These are phyloP conservation scores for Potamarius usumacintae DNA, from an alignment of 2,113 vertebrate species.

Conservation along the genomic window DNA sequence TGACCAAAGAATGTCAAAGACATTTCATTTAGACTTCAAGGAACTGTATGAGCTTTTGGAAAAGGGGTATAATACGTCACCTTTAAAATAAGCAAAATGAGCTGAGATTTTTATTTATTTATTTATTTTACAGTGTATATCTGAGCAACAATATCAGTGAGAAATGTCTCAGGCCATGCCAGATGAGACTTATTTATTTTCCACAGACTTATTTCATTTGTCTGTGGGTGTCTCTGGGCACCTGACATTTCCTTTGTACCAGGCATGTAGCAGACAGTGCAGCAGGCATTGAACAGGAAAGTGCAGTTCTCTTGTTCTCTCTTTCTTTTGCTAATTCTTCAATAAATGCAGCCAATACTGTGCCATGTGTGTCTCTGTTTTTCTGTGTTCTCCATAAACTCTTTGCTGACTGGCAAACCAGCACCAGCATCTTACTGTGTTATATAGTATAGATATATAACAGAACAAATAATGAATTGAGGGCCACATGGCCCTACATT, in stretches of 20 bases:
- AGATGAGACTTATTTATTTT: slow-evolving; percentile 16
- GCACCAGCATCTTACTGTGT: background rate
- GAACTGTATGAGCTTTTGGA: no score
- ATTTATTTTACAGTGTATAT: background rate
- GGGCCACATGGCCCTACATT: no score
- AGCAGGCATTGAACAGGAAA: background rate
- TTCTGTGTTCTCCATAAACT: background rate
- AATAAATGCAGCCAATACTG: no score
- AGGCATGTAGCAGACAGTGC: background rate
- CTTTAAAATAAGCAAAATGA: no score
- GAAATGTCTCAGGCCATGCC: background rate
- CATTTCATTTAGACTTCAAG: no score
- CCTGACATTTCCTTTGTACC: slow-evolving; percentile 11
- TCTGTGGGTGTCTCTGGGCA: background rate
- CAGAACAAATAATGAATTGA: no score
- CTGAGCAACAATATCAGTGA: no score
- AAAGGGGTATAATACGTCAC: no score
- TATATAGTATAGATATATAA: background rate
- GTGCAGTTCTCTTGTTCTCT: background rate
- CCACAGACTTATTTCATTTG: background rate
- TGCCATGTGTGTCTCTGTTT: background rate
- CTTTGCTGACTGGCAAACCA: background rate
- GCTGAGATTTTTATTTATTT: no score
- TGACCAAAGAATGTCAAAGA: no score
- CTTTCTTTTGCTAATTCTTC: background rate